Evolutionary conservation across 2,797 vertebrate species (phyloP).

Genomic region (Synanceia verrucosa): DNA sequence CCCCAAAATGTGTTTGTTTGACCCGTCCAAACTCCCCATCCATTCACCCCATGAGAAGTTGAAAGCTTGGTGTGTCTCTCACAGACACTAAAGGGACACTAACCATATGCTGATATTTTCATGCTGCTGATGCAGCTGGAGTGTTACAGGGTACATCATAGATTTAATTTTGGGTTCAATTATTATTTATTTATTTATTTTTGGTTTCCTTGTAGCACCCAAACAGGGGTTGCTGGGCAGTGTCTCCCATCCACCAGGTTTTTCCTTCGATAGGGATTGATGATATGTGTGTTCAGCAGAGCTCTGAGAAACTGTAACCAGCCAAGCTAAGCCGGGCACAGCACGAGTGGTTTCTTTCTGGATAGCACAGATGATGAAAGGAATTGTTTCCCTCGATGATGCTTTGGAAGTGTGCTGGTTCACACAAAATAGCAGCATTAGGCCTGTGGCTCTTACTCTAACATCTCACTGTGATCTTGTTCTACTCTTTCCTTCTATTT

Average conservation of each 20-base stretch:
- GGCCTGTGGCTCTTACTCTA: background rate
- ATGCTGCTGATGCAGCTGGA: no score
- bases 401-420: background rate
- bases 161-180: no score
- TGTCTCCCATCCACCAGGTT: background rate
- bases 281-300: background rate
- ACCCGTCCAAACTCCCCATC: no score
- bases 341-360: background rate
- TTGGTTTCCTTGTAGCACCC: no score
- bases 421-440: background rate
- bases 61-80: no score
- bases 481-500: background rate
- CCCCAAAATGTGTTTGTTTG: no score
- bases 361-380: background rate
- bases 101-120: no score
- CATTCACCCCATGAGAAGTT: no score
- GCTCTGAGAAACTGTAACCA: background rate
- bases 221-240: background rate
- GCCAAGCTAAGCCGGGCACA: background rate
- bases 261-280: background rate
- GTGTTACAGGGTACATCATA: no score
- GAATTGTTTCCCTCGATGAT: background rate
- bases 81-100: no score
- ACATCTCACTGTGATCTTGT: background rate
- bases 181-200: no score